Evolutionary conservation across 2,888 invertebrate species (phyloP), one percentile per base, ranked within the genome.

Genomic region (Ophraella communa): DNA sequence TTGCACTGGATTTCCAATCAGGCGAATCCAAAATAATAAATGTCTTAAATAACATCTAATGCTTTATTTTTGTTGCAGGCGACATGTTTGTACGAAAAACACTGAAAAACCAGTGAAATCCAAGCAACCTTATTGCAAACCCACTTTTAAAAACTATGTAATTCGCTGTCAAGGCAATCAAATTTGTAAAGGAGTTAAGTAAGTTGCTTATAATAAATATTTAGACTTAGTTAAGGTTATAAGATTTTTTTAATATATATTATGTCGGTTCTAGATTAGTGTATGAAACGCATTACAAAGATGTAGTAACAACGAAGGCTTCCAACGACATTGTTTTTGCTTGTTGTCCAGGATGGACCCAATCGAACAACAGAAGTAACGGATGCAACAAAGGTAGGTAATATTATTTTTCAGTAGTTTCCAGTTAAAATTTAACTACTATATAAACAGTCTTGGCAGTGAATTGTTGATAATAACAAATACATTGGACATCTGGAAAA

Each of bases 361-460:
- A 87, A 73, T 80, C 84, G 47, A 82, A 82, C 39, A 83, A 85
- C 64, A 80, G 83, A 64, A 84, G 86, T 74, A 85, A 85, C 71
- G 87, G 87, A 53, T 89, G 89, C 77, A 86, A 85, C 76, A 87
- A 86, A 84, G 86, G 89, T 89, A 84, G 86, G 89, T 89, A 81
- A 84, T 11, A 17, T 85, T 83, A 11, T 3, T 10, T 30, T 10
- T 11, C n/a, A n/a, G n/a, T n/a, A n/a, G n/a, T n/a, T n/a, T n/a
- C n/a, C n/a, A n/a, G n/a, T n/a, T n/a, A n/a, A n/a, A n/a, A n/a
- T n/a, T n/a, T n/a, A n/a, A n/a, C n/a, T n/a, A n/a, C n/a, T n/a
- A n/a, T n/a, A n/a, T n/a, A n/a, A n/a, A n/a, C n/a, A n/a, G n/a
- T n/a, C n/a, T n/a, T n/a, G n/a, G n/a, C n/a, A 24, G 7, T 24